Percentiles rank a stretch among this genome's conserved stretches.
Conservation (phyloP, 2,888 invertebrate species). For the Agrotis exclamationis region DNA sequence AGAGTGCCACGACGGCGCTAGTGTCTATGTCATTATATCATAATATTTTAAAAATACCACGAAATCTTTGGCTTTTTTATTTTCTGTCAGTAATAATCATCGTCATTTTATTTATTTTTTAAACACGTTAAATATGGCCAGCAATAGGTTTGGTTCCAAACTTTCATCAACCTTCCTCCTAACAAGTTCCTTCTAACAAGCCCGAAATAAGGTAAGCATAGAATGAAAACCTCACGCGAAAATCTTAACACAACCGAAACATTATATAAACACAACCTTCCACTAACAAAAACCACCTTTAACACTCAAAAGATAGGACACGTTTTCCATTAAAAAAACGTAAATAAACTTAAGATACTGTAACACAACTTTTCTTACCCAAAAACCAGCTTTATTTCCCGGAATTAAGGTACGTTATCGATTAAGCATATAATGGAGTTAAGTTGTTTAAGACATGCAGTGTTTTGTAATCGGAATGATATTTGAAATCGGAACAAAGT, state of each 20-base stretch:
- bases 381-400: fast-evolving
- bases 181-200: slow-evolving; percentile 67
- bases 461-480: slow-evolving; percentile 45
- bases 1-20: too few species aligned
- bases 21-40: too few species aligned
- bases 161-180: slow-evolving; percentile 17
- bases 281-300: background rate
- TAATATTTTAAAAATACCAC: too few species aligned
- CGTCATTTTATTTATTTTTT: too few species aligned
- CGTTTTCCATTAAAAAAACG: slow-evolving; percentile 42
- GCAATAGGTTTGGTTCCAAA: too few species aligned
- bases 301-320: fast-evolving
- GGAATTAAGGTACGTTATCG: background rate
- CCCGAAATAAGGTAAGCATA: slow-evolving; percentile 61
- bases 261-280: background rate
- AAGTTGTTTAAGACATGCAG: background rate
- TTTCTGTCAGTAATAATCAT: too few species aligned
- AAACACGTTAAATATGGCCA: too few species aligned
- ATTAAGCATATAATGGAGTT: background rate
- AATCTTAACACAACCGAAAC: slow-evolving; percentile 36
- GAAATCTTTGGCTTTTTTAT: too few species aligned
- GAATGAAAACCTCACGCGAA: slow-evolving; percentile 66
- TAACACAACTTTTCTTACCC: fast-evolving
- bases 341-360: slow-evolving; percentile 27
- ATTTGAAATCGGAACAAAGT: slow-evolving; percentile 48